phyloP scores from a whole-genome alignment of 2,888 invertebrate species.

The Eilema caniola region DNA sequence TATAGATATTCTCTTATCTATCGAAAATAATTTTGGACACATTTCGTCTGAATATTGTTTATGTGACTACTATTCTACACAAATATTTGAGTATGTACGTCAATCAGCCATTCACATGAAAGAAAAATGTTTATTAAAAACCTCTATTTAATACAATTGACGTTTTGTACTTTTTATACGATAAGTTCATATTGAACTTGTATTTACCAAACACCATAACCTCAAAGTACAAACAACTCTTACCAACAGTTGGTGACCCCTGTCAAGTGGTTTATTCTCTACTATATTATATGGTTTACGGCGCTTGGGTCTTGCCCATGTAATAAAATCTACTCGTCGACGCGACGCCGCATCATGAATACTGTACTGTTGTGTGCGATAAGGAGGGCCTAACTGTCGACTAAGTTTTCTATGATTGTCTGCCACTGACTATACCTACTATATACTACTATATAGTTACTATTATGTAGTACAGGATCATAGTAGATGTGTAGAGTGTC shows the following conservation, averaged over 20 bases:
- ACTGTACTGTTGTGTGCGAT: conserved; percentile 71
- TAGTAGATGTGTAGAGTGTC: background rate
- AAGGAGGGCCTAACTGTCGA: conserved; percentile 67
- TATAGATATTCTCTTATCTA: too few species aligned
- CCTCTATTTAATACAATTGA: too few species aligned
- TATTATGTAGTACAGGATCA: background rate
- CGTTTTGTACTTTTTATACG: too few species aligned
- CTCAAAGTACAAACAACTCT: background rate
- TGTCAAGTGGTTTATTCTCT: conserved; percentile 69
- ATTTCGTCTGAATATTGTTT: too few species aligned
- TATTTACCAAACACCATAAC: background rate
- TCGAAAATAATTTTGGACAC: too few species aligned
- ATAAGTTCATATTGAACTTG: too few species aligned
- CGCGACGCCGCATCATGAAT: conserved; percentile 73
- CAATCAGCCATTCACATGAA: too few species aligned
- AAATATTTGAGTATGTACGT: too few species aligned
- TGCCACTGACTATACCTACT: background rate
- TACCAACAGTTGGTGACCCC: conserved; percentile 54
- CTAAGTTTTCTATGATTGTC: conserved; percentile 49
- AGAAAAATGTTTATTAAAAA: too few species aligned
- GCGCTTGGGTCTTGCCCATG: conserved; percentile 64
- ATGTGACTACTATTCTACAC: too few species aligned
- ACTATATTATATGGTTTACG: conserved; percentile 69
- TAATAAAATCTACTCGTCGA: conserved; percentile 82
- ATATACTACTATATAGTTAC: background rate